phyloP scores from a whole-genome alignment of 2,113 vertebrate species.

The Neolamprologus modestus region DNA sequence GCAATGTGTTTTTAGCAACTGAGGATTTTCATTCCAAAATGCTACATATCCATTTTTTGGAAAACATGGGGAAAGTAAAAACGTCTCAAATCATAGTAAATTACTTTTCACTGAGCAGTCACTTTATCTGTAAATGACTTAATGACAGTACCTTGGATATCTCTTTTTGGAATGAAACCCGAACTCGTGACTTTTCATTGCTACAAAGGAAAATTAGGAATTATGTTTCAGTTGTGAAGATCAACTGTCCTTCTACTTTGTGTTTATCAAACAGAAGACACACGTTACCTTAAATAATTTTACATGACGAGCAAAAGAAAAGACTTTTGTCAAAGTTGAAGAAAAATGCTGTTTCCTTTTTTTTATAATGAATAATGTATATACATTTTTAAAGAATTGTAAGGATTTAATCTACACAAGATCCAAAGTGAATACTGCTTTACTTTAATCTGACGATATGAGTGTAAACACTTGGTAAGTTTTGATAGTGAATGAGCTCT shows the following conservation, averaged over 20 bases:
- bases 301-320: neutral
- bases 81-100: neutral
- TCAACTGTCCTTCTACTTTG: neutral
- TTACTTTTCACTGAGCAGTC: neutral
- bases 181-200: neutral
- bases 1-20: neutral
- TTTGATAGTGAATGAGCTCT: neutral
- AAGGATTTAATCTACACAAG: neutral
- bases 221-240: neutral
- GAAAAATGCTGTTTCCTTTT: neutral
- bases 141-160: neutral
- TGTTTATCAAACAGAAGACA: neutral
- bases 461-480: neutral
- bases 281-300: neutral
- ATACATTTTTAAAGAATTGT: neutral
- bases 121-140: neutral
- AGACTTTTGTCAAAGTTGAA: neutral
- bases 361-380: neutral
- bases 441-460: neutral
- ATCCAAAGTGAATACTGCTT: neutral
- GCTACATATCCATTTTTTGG: neutral
- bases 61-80: neutral
- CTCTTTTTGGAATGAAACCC: neutral
- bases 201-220: neutral
- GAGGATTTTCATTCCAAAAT: slow-evolving; percentile 24